Percentiles rank a stretch among this genome's conserved stretches.
phyloP scores from a whole-genome alignment of 2,797 vertebrate genomes.

The Muscicapa striata region DNA sequence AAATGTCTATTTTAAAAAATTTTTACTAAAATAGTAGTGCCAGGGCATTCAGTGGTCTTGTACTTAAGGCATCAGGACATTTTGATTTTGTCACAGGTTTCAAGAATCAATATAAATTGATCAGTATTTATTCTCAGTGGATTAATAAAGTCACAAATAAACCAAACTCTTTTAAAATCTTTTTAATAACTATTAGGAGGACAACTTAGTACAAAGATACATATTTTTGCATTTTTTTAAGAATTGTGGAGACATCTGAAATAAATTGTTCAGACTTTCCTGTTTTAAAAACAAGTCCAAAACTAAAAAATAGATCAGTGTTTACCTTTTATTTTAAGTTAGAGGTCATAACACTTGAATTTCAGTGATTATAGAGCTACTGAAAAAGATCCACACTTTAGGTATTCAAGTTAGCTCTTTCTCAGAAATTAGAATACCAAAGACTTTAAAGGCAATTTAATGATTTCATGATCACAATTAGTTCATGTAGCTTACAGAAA shows the following conservation, averaged over 20 bases:
- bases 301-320: background rate
- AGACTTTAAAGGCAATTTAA: background rate
- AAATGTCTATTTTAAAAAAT: background rate
- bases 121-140: background rate
- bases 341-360: background rate
- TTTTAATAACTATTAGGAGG: background rate
- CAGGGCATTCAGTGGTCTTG: background rate
- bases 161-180: background rate
- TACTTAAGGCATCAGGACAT: background rate
- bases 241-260: background rate
- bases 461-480: background rate
- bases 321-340: background rate
- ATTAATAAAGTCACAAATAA: background rate
- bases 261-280: background rate
- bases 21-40: background rate
- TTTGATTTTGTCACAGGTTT: background rate
- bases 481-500: background rate
- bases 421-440: background rate
- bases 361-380: background rate
- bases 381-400: background rate
- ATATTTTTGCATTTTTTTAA: background rate
- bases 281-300: background rate
- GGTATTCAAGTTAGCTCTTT: background rate
- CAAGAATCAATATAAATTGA: background rate
- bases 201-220: background rate